Evolutionary conservation across 2,113 vertebrate genomes (phyloP), one percentile per base, ranked within the genome.

Genomic region (Passerina amoena): DNA sequence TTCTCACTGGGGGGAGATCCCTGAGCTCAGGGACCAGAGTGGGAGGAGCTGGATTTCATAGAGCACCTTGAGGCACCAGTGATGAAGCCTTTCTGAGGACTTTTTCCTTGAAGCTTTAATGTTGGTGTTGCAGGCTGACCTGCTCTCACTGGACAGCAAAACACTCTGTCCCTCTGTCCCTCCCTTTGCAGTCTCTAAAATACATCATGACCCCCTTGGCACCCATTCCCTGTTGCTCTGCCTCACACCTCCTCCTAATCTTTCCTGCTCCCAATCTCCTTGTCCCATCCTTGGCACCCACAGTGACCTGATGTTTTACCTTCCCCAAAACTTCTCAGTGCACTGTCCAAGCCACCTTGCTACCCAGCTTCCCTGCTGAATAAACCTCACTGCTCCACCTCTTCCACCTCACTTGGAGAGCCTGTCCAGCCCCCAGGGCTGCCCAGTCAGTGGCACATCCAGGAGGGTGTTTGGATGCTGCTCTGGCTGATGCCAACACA

Each of bases 1-100:
- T 6, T 6, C 73, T 69, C 6, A 3, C 11, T 47, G 42, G 21
- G 33, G 51, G 77, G 45, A 60, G 14, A n/a, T 40, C 24, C 60
- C 51, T 61, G 56, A 50, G 75, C 16, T 90, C 45, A 20, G 59
- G 23, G 24, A 33, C 53, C 53, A 65, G 6, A 7, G 50, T 28
- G 69, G 33, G 42, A 54, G 17, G 42, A 87, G 47, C 5, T 84
- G 78, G 28, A 6, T 33, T 51, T 23, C 11, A 30, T 27, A 47
- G 47, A 78, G 47, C 38, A 22, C 19, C 22, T 28, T 0, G 2
- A 84, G 45, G 35, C 6, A 27, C 14, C 16, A 42, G 15, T 0
- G 0, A 27, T 60, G 27, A 81, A 60, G 9, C 4, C 6, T 33
- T 86, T 73, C 42, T 50, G n/a, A 59, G 42, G n/a, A 38, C 25